Evolutionary conservation across 2,888 invertebrate genomes (phyloP), one percentile per base, ranked within the genome.

Genomic region (Phalera bucephala): DNA sequence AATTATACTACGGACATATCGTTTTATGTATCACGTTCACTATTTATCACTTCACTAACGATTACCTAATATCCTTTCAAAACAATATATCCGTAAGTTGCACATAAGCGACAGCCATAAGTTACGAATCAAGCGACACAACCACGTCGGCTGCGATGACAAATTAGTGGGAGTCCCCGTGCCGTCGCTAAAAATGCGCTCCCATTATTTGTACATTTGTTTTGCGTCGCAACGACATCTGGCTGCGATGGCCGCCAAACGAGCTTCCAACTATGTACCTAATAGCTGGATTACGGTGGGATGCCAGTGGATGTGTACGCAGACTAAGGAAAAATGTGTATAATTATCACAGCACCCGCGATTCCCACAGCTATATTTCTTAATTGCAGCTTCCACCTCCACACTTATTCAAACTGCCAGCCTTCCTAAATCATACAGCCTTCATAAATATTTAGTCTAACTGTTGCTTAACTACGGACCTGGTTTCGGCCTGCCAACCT

Each of bases 121-220:
- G 17, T 45, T 40, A 40, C 36, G 30, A 27, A 53, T 44, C 45
- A 36, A 47, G 51, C 43, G 34, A 17, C n/a, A 11, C 10, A 2
- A 23, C 23, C 6, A 9, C 14, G 29, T 34, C 41, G 19, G 28
- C 26, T 31, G 33, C 30, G 40, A 47, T 63, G 61, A 63, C 51
- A 59, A 57, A 65, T 72, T 64, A 64, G 50, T 36, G 11, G 45
- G 45, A 44, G 30, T 44, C 36, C 39, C 40, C 31, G 41, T 45
- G 43, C 34, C 36, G 36, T 33, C 45, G 43, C 35, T 52, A 59
- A 72, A 71, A 73, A 63, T 67, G 51, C 47, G 49, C 47, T 20
- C 46, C 50, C 52, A 67, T 73, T 67, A 70, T 69, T 69, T 59
- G 57, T 65, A 68, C 62, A 64, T 73, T 71, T 68, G 61, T 74